Evolutionary conservation across 2,113 vertebrate genomes (phyloP).

Genomic region (Glareola pratincola): DNA sequence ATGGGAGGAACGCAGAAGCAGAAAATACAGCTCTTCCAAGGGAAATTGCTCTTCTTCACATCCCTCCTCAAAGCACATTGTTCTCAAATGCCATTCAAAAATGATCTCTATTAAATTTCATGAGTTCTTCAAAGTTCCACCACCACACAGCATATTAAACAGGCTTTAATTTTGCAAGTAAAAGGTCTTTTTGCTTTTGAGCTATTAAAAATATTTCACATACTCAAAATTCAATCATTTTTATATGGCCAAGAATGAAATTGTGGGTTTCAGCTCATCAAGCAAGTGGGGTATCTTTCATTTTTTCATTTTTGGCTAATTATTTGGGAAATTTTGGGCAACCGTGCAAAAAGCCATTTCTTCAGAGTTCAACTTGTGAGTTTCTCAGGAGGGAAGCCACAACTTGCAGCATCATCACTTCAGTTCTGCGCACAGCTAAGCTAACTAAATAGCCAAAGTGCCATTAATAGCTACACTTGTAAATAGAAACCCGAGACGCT

Average conservation of each 20-base stretch:
- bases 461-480: conserved; percentile 18
- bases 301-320: background rate
- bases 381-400: background rate
- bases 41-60: background rate
- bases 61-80: background rate
- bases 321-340: background rate
- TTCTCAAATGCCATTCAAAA: background rate
- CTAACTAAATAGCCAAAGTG: background rate
- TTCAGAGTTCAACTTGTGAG: background rate
- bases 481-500: background rate
- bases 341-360: background rate
- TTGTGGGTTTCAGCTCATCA: background rate
- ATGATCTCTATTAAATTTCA: background rate
- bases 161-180: background rate
- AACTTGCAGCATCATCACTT: conserved; percentile 28
- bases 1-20: background rate
- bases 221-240: background rate
- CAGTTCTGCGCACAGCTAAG: background rate
- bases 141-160: background rate
- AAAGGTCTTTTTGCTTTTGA: background rate
- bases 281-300: fast-evolving
- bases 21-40: background rate
- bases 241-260: background rate
- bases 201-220: background rate
- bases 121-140: background rate